Conservation (phyloP, 92 coral and sea anemone genomes). For the Micromussa lordhowensis region DNA sequence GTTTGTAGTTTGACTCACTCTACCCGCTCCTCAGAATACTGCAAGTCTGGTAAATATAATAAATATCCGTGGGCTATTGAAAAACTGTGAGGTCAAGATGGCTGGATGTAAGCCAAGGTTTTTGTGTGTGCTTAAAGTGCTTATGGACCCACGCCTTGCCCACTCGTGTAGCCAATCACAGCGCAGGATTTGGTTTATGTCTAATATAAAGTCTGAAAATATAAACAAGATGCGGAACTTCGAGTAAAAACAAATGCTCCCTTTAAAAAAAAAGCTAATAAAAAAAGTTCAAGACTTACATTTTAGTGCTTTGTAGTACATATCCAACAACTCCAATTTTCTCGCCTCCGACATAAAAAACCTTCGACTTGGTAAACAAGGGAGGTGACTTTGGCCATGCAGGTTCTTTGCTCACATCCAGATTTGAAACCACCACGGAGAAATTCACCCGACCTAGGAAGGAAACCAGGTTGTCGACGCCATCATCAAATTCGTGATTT, state of each 20-base stretch:
- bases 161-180: no score
- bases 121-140: no score
- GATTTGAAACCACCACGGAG: slow-evolving; percentile 85
- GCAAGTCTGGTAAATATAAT: no score
- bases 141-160: no score
- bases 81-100: no score
- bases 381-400: slow-evolving; percentile 74
- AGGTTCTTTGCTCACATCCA: slow-evolving; percentile 79
- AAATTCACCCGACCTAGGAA: slow-evolving; percentile 70
- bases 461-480: slow-evolving; percentile 74
- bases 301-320: slow-evolving; percentile 59
- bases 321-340: slow-evolving; percentile 91
- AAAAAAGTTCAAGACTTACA: slow-evolving; percentile 34
- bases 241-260: not conserved
- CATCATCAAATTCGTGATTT: slow-evolving; percentile 96
- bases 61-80: no score
- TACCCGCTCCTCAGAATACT: no score
- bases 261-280: not conserved
- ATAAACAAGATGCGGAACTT: not conserved
- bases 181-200: no score
- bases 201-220: no score
- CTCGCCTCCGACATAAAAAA: slow-evolving; percentile 75
- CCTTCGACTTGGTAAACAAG: slow-evolving; percentile 56
- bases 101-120: no score
- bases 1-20: no score